phyloP scores from a whole-genome alignment of 2,888 invertebrate species.

The Xylota segnis region DNA sequence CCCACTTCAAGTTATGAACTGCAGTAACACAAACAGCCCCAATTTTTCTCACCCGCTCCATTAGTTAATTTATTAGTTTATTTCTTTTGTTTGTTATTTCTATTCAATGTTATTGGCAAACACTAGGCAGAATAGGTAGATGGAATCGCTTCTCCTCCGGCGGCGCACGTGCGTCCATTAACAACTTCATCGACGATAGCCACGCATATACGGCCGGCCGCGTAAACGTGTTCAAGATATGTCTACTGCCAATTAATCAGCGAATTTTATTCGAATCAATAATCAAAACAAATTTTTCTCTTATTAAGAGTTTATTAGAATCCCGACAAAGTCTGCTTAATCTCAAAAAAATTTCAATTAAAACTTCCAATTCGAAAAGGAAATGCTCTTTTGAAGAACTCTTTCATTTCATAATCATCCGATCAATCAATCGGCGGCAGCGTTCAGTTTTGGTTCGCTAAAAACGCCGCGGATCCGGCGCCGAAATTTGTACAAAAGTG shows the following conservation, averaged over 20 bases:
- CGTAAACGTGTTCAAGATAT: slow-evolving; percentile 6
- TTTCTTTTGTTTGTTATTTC: slow-evolving; percentile 13
- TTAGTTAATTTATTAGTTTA: slow-evolving; percentile 13
- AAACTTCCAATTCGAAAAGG: slow-evolving; percentile 15
- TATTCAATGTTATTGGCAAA: not conserved
- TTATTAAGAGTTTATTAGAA: not conserved
- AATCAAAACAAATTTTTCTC: slow-evolving; percentile 14
- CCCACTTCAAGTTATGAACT: not conserved
- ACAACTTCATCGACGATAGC: slow-evolving; percentile 7
- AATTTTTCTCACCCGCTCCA: not conserved
- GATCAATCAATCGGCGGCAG: slow-evolving; percentile 36
- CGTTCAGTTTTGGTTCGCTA: not conserved
- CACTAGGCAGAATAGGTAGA: not conserved
- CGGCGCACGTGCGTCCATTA: slow-evolving; percentile 26
- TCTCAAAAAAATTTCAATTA: slow-evolving; percentile 45
- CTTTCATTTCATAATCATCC: slow-evolving; percentile 21
- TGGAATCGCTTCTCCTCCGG: not conserved
- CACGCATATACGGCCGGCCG: not conserved
- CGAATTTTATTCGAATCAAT: slow-evolving; percentile 36
- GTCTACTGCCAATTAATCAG: slow-evolving; percentile 23
- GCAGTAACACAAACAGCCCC: not conserved
- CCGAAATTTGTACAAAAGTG: slow-evolving; percentile 6
- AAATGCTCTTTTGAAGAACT: slow-evolving; percentile 1
- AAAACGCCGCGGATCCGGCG: not conserved
- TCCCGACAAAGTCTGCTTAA: slow-evolving; percentile 22